Percentiles rank a stretch among this genome's conserved stretches.
phyloP scores from a whole-genome alignment of 2,888 invertebrate genomes.

The Cantharis lateralis region DNA sequence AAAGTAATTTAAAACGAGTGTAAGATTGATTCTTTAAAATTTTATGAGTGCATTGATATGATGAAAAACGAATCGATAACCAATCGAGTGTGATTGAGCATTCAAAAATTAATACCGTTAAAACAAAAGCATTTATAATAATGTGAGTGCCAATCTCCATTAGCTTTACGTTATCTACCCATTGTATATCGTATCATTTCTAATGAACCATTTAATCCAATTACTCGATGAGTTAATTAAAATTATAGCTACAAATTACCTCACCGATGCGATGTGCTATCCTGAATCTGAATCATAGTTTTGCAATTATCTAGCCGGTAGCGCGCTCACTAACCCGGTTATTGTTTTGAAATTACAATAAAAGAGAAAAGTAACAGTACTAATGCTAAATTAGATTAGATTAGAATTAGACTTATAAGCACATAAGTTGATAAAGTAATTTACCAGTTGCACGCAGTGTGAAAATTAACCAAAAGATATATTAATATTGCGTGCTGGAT shows the following conservation, averaged over 20 bases:
- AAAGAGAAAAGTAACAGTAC: not conserved
- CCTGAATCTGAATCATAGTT: not conserved
- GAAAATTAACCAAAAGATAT: not conserved
- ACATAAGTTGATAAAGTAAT: slow-evolving; percentile 2
- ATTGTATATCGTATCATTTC: not conserved
- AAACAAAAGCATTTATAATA: not conserved
- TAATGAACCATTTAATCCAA: not conserved
- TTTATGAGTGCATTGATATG: not conserved
- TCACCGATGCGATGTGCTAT: not conserved
- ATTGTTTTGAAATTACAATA: not conserved
- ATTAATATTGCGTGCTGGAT: not conserved
- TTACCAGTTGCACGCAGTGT: not conserved
- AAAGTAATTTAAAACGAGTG: not conserved
- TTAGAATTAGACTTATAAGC: not conserved
- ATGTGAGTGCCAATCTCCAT: not conserved
- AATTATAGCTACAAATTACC: not conserved
- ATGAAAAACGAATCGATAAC: not conserved
- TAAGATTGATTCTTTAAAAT: not conserved
- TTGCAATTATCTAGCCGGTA: not conserved
- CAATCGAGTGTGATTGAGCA: not conserved
- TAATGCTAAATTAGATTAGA: not conserved
- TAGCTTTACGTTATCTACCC: not conserved
- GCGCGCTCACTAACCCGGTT: not conserved
- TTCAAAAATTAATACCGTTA: not conserved
- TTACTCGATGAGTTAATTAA: slow-evolving; percentile 2